These are phyloP conservation scores for Alectoris magna DNA, from an alignment of 2,797 vertebrate genomes.

Conservation along the genomic window DNA sequence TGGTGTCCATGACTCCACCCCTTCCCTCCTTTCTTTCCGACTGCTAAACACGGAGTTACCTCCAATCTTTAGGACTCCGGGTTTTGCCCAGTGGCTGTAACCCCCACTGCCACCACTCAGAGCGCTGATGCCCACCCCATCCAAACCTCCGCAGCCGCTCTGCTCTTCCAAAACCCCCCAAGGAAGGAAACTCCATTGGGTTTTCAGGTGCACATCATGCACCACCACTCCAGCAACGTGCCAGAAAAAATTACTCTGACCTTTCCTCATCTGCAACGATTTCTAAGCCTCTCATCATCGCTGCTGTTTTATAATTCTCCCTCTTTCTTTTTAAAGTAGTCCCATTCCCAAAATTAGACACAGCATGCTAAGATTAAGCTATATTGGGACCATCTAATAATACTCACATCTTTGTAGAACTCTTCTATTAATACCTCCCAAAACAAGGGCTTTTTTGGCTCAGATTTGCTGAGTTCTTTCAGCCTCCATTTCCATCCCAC, in stretches of 20 bases:
- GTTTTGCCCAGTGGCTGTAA: rapidly evolving
- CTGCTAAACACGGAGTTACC: rapidly evolving
- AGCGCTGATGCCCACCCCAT: too few relatives aligned
- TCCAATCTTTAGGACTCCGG: neutral
- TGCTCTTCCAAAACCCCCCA: rapidly evolving
- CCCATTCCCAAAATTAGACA: neutral
- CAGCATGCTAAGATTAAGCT: neutral
- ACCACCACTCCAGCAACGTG: neutral
- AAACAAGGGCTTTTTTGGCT: neutral
- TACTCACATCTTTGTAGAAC: neutral
- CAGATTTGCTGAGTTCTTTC: neutral
- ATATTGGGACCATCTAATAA: neutral
- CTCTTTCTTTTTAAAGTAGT: neutral
- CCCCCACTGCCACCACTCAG: neutral
- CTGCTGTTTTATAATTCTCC: neutral
- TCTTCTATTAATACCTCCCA: neutral
- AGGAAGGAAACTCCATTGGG: neutral
- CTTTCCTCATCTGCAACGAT: neutral
- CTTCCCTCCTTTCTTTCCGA: neutral
- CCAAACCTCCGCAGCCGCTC: neutral
- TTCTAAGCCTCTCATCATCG: neutral
- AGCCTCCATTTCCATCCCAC: neutral
- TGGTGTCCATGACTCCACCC: neutral
- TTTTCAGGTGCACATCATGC: rapidly evolving
- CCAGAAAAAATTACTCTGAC: neutral